Evolutionary conservation across 1,140 invertebrate genomes (phyloP).

Genomic region (Lerema accius): DNA sequence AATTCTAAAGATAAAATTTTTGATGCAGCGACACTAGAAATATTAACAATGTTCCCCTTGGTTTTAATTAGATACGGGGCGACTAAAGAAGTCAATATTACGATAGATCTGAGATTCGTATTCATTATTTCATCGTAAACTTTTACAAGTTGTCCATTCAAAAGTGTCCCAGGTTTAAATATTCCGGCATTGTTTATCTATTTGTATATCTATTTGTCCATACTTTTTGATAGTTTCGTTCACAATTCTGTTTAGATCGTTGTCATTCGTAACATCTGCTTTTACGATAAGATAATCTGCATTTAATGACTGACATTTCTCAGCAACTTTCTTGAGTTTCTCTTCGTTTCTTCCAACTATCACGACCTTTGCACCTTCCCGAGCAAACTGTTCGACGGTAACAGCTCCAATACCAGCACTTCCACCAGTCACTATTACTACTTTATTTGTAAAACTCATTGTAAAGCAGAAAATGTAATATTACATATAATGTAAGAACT

Average conservation of each 20-base stretch:
- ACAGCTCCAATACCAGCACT: conserved; percentile 91
- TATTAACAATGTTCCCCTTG: conserved; percentile 39
- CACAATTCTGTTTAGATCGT: conserved; percentile 85
- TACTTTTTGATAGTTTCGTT: conserved; percentile 83
- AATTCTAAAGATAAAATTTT: neutral
- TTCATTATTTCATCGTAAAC: conserved; percentile 88
- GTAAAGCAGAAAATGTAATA: too few relatives aligned
- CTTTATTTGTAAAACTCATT: conserved; percentile 42
- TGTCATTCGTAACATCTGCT: conserved; percentile 86
- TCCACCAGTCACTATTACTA: conserved; percentile 28
- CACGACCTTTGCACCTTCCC: conserved; percentile 85
- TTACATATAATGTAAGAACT: too few relatives aligned
- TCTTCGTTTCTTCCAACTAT: conserved; percentile 88
- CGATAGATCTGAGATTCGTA: conserved; percentile 80
- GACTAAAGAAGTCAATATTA: conserved; percentile 18
- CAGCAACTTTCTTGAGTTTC: conserved; percentile 84
- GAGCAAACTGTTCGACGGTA: conserved; percentile 86
- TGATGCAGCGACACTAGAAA: conserved; percentile 27
- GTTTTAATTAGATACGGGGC: conserved; percentile 34
- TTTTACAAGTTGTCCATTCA: conserved; percentile 83
- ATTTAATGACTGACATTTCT: conserved; percentile 57
- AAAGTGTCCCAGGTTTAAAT: conserved; percentile 82
- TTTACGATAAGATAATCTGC: conserved; percentile 53
- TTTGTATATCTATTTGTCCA: conserved; percentile 85
- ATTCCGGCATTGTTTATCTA: conserved; percentile 91